Evolutionary conservation across 2,797 vertebrate species (phyloP).

Genomic region (Myiothlypis chrysogaster): DNA sequence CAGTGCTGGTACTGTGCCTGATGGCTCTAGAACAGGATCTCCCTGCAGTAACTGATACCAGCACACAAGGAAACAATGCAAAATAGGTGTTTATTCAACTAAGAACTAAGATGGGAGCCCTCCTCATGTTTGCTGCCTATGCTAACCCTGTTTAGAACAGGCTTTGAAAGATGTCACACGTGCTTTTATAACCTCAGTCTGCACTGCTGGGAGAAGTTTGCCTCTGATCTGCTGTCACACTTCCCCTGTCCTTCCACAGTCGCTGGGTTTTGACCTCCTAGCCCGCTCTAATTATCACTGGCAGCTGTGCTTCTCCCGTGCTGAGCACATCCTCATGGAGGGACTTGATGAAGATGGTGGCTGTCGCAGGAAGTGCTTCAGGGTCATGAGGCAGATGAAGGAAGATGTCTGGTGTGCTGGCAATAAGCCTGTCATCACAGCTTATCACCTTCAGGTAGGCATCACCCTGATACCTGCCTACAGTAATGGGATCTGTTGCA

Average conservation of each 20-base stretch:
- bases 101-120: neutral
- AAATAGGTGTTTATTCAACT: neutral
- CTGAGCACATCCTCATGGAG: constrained; percentile 79
- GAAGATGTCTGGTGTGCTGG: constrained; percentile 86
- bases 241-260: constrained; percentile 63
- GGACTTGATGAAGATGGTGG: constrained; percentile 84
- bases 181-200: neutral
- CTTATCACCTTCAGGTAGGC: constrained; percentile 83
- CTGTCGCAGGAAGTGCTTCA: constrained; percentile 80
- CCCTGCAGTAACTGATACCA: neutral
- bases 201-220: neutral
- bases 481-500: neutral
- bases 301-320: constrained; percentile 82
- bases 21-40: neutral
- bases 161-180: neutral
- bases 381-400: constrained; percentile 80
- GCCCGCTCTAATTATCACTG: constrained; percentile 84
- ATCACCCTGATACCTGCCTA: neutral
- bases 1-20: neutral
- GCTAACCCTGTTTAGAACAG: neutral
- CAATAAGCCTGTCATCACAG: constrained; percentile 79
- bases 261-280: constrained; percentile 82
- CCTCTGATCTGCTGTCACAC: neutral
- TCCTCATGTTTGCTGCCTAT: neutral
- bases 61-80: neutral